Conservation (phyloP, 1,140 invertebrate species). For the Drusus annulatus region DNA sequence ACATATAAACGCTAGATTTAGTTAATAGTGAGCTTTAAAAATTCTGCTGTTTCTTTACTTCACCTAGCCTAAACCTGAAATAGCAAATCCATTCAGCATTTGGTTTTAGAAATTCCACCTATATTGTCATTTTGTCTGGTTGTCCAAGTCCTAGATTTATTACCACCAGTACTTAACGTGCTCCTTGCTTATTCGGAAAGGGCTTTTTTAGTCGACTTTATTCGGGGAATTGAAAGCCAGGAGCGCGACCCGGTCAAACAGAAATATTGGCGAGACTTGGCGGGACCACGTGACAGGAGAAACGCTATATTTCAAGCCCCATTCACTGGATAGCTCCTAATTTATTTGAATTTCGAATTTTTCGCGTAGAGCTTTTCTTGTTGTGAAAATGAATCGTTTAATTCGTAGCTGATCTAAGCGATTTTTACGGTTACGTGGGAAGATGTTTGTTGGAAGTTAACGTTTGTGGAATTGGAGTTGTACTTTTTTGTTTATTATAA, state of each 20-base stretch:
- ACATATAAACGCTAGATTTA: no score
- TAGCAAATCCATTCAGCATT: not conserved
- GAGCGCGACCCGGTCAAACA: not conserved
- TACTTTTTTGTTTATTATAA: no score
- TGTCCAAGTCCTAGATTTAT: slow-evolving; percentile 13
- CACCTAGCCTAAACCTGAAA: no score
- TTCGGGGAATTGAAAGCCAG: slow-evolving; percentile 15
- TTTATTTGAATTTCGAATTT: not conserved
- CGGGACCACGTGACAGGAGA: not conserved
- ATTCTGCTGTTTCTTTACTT: no score
- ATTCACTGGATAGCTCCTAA: not conserved
- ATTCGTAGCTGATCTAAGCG: not conserved
- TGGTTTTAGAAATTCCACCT: not conserved
- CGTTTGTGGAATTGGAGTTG: no score
- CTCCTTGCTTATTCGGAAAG: not conserved
- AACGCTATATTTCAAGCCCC: not conserved
- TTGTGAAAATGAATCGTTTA: not conserved
- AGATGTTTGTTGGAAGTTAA: not conserved
- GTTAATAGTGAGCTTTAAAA: no score
- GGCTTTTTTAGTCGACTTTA: not conserved
- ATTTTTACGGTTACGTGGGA: not conserved
- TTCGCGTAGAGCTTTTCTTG: not conserved
- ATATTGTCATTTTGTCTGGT: not conserved
- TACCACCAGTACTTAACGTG: not conserved
- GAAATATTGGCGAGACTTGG: slow-evolving; percentile 9